Conservation (phyloP, 1,140 invertebrate genomes). For the Wiebesia pumilae region DNA sequence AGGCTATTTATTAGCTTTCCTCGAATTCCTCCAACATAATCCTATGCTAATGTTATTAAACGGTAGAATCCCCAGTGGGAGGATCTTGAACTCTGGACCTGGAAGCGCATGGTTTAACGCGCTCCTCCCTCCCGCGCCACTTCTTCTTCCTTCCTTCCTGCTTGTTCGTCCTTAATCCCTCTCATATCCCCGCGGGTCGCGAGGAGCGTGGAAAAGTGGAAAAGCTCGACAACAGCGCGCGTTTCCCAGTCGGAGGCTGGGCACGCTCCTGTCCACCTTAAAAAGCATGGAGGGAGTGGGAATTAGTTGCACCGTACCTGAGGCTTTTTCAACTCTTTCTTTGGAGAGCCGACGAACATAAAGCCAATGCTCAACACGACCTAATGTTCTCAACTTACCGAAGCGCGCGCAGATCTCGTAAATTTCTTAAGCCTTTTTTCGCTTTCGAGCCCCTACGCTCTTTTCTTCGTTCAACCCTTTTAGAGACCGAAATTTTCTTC, state of each 20-base stretch:
- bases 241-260: neutral
- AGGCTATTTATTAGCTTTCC: neutral
- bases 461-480: constrained; percentile 24
- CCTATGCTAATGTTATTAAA: constrained; percentile 16
- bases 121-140: neutral
- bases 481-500: neutral
- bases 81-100: neutral
- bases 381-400: neutral
- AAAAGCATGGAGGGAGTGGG: constrained; percentile 13
- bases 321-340: constrained; percentile 54
- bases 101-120: neutral
- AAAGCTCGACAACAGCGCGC: neutral
- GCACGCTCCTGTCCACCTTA: neutral
- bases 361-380: constrained; percentile 4
- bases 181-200: neutral
- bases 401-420: neutral
- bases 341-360: neutral
- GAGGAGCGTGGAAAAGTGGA: neutral
- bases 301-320: constrained; percentile 53
- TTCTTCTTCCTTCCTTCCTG: neutral
- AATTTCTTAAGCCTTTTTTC: constrained; percentile 22
- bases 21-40: neutral
- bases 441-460: neutral
- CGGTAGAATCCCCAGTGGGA: neutral
- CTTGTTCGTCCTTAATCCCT: neutral